These are phyloP conservation scores for Tachysurus vachellii DNA, from an alignment of 2,113 vertebrate genomes.

Conservation along the genomic window DNA sequence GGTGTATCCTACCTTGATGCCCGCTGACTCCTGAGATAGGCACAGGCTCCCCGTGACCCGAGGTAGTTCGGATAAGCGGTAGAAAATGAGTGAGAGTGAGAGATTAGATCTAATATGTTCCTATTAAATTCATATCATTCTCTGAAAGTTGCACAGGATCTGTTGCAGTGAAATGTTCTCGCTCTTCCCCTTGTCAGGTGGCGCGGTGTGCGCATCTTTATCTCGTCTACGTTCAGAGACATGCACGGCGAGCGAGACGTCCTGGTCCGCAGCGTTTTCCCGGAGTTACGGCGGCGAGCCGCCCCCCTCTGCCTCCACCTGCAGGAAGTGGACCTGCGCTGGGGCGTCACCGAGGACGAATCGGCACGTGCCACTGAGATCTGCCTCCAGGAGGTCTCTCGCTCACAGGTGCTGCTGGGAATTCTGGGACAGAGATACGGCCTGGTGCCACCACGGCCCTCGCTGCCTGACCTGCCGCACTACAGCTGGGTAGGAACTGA, in stretches of 20 bases:
- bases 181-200: conserved; percentile 68
- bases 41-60: too few relatives aligned
- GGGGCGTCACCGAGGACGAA: conserved; percentile 87
- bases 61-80: too few relatives aligned
- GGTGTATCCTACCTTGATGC: too few relatives aligned
- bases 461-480: conserved; percentile 78
- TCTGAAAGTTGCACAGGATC: background rate
- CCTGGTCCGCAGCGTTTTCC: conserved; percentile 79
- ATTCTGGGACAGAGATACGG: conserved; percentile 87
- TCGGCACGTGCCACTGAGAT: conserved; percentile 75
- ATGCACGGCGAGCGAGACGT: conserved; percentile 86
- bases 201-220: conserved; percentile 79
- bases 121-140: background rate
- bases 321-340: conserved; percentile 86
- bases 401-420: conserved; percentile 81
- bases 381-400: conserved; percentile 83
- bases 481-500: conserved; percentile 80
- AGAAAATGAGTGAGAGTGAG: too few relatives aligned
- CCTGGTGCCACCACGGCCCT: conserved; percentile 68
- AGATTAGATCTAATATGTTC: background rate
- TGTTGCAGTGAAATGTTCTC: background rate
- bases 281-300: conserved; percentile 76
- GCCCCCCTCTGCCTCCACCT: conserved; percentile 73
- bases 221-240: conserved; percentile 90
- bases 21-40: too few relatives aligned